Evolutionary conservation across 2,888 invertebrate species (phyloP), one percentile per base, ranked within the genome.

Genomic region (Limnephilus marmoratus): DNA sequence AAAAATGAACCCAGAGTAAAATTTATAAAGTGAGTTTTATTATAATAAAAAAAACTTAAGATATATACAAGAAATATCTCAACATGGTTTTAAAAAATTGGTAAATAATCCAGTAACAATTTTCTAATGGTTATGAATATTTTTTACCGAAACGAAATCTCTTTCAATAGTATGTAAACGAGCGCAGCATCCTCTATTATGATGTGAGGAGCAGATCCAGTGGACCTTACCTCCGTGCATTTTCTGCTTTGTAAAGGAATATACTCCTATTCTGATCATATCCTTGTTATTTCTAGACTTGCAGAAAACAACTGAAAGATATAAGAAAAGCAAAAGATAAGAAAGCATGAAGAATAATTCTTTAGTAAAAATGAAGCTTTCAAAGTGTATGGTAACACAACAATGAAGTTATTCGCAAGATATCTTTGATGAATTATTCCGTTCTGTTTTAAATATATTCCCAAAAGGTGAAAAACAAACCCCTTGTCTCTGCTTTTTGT

Each of bases 191-290:
- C 91, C 90, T 29, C 81, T 90, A 2, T 41, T 53, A 24, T 85
- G 53, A 34, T 91, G 89, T 3, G 86, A 86, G n/a, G 90, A 83
- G 83, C 92, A 92, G n/a, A 80, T 45, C 92, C 92, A 92, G 24
- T 29, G 41, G n/a, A 81, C 34, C 85, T 90, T 91, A 11, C 29
- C 49, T 15, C 37, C 81, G 4, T 24, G 68, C 7, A 12, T 31
- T 53, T 31, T 87, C 13, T 82, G 85, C 18, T 68, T 91, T 5
- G 68, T 80, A 37, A 80, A 89, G 12, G 68, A 81, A 45, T 86
- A 91, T n/a, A 13, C 31, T n/a, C 80, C 45, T n/a, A 87, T 37
- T 81, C 41, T 53, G 29, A 86, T 87, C 45, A 87, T 83, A 15
- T 24, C 18, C 53, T 80, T 81, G 29, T 85, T 85, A 29, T 81